Percentiles rank a stretch among this genome's conserved stretches.
Conservation (phyloP, 2,888 invertebrate species). For the Clostera curtula region DNA sequence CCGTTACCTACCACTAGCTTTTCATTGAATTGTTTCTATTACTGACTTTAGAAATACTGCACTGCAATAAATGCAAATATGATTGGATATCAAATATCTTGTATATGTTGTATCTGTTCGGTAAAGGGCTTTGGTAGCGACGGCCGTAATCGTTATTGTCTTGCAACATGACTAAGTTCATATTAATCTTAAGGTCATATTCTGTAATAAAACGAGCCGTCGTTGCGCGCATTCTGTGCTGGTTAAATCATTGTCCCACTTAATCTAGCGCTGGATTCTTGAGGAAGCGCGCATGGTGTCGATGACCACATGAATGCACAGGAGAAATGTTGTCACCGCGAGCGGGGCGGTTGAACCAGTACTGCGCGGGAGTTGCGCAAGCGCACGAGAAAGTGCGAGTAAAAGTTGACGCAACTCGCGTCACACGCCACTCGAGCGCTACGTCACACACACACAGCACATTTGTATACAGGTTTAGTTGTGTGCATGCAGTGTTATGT, state of each 20-base stretch:
- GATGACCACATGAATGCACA: slow-evolving; percentile 9
- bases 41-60: slow-evolving; percentile 34
- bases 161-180: slow-evolving; percentile 21
- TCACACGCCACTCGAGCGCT: slow-evolving; percentile 44
- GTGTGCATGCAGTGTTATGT: slow-evolving; percentile 17
- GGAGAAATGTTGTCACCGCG: slow-evolving; percentile 49
- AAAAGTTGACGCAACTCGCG: slow-evolving; percentile 73
- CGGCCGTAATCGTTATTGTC: slow-evolving; percentile 21
- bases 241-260: slow-evolving; percentile 20
- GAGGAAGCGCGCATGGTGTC: not conserved
- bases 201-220: slow-evolving; percentile 21
- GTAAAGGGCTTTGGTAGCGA: slow-evolving; percentile 9
- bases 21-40: slow-evolving; percentile 66
- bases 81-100: slow-evolving; percentile 14
- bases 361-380: slow-evolving; percentile 66
- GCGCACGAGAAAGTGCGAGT: slow-evolving; percentile 72
- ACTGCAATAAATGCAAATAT: slow-evolving; percentile 28
- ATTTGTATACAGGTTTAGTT: slow-evolving; percentile 2
- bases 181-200: slow-evolving; percentile 35
- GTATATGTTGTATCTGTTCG: slow-evolving; percentile 12
- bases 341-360: slow-evolving; percentile 53
- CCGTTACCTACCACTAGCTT: slow-evolving; percentile 65
- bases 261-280: slow-evolving; percentile 3
- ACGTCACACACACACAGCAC: slow-evolving; percentile 37
- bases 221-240: slow-evolving; percentile 23